These are phyloP conservation scores for Pseudotriccus pelzelni DNA, from an alignment of 2,797 vertebrate genomes.

Conservation along the genomic window DNA sequence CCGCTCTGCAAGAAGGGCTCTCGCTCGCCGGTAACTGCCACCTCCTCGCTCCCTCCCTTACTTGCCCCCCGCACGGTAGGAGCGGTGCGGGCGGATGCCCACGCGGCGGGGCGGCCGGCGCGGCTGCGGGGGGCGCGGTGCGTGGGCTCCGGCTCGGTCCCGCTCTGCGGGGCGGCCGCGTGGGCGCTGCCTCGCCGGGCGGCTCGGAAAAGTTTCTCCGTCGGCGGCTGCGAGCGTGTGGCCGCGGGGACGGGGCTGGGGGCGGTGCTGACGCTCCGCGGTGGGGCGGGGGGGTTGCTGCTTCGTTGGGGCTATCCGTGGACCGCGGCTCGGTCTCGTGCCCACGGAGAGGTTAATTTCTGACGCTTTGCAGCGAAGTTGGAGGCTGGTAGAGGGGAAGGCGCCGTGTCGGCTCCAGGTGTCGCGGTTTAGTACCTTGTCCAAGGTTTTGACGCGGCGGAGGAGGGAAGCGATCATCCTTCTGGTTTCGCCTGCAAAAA, in stretches of 20 bases:
- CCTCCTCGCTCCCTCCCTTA: background rate
- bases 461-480: background rate
- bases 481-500: background rate
- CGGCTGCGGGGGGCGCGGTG: background rate
- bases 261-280: background rate
- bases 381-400: background rate
- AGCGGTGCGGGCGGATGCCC: background rate
- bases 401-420: background rate
- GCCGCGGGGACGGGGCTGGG: background rate
- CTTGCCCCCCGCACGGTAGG: constrained; percentile 30
- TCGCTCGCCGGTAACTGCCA: constrained; percentile 86
- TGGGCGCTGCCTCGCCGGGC: background rate
- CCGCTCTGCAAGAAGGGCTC: constrained; percentile 87
- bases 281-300: background rate
- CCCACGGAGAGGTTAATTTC: background rate
- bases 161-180: background rate
- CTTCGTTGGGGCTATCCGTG: background rate
- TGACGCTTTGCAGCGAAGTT: background rate
- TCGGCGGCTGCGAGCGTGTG: background rate
- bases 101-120: background rate
- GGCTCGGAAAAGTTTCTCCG: constrained; percentile 1
- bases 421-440: background rate
- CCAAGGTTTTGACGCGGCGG: background rate
- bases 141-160: background rate
- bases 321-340: background rate